These are phyloP conservation scores for Mythimna vitellina DNA, from an alignment of 2,888 invertebrate species.

Conservation along the genomic window DNA sequence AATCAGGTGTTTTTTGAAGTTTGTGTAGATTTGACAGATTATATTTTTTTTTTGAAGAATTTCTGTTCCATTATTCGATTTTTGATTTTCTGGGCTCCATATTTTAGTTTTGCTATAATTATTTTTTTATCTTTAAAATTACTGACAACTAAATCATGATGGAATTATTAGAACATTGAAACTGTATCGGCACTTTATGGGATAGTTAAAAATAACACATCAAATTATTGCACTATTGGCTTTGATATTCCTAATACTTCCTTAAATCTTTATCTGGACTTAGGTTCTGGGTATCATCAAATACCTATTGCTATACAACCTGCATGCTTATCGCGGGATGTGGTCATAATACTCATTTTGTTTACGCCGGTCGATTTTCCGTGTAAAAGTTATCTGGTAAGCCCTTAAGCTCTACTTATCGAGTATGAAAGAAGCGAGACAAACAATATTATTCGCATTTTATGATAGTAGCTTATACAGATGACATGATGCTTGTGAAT, in stretches of 20 bases:
- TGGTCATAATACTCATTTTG: constrained; percentile 35
- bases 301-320: neutral
- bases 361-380: constrained; percentile 33
- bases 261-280: neutral
- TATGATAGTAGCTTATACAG: constrained; percentile 34
- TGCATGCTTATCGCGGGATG: constrained; percentile 5
- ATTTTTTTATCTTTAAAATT: too few relatives aligned
- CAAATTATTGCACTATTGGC: too few relatives aligned
- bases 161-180: too few relatives aligned
- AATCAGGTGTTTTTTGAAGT: constrained; percentile 43
- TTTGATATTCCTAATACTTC: neutral
- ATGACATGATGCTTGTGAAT: constrained; percentile 13
- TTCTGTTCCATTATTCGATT: neutral
- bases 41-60: constrained; percentile 1
- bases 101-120: too few relatives aligned
- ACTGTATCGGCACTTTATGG: too few relatives aligned
- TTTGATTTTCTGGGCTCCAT: neutral
- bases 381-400: constrained; percentile 49
- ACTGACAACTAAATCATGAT: too few relatives aligned
- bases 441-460: constrained; percentile 54
- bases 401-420: constrained; percentile 52
- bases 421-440: constrained; percentile 53
- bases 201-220: too few relatives aligned
- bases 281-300: neutral
- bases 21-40: constrained; percentile 22